Percentiles rank a stretch among this genome's conserved stretches.
Conservation (phyloP, 2,113 vertebrate species). For the Oreochromis aureus region DNA sequence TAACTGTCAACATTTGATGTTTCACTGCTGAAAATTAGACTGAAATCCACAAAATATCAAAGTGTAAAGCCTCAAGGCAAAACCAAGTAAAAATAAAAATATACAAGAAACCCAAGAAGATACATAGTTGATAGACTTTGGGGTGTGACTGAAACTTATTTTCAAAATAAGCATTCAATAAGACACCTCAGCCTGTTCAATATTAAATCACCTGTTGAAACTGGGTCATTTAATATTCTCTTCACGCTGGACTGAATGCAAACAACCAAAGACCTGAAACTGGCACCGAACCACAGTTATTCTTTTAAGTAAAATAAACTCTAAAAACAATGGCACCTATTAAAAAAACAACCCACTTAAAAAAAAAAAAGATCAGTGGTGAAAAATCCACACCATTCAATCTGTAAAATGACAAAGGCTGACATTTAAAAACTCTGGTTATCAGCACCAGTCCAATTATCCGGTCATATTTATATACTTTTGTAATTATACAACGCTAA, state of each 20-base stretch:
- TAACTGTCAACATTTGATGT: background rate
- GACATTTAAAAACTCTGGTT: slow-evolving; percentile 11
- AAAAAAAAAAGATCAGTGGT: background rate
- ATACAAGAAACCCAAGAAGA: background rate
- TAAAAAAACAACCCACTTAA: background rate
- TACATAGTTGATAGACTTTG: background rate
- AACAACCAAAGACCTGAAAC: background rate
- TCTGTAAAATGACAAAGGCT: background rate
- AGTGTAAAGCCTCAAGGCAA: background rate
- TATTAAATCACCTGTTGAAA: background rate
- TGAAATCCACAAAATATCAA: background rate
- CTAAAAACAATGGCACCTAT: background rate
- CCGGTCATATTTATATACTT: background rate
- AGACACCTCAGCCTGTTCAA: background rate
- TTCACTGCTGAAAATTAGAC: background rate
- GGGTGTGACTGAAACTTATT: background rate
- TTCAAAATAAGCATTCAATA: background rate
- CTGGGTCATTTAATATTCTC: background rate
- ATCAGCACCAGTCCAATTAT: background rate
- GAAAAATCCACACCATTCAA: background rate
- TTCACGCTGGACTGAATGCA: background rate
- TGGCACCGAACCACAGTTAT: background rate
- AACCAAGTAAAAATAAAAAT: background rate
- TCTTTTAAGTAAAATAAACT: background rate
- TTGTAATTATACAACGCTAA: background rate